Conservation (phyloP, 2,797 vertebrate genomes). For the Poeciliopsis infans region DNA sequence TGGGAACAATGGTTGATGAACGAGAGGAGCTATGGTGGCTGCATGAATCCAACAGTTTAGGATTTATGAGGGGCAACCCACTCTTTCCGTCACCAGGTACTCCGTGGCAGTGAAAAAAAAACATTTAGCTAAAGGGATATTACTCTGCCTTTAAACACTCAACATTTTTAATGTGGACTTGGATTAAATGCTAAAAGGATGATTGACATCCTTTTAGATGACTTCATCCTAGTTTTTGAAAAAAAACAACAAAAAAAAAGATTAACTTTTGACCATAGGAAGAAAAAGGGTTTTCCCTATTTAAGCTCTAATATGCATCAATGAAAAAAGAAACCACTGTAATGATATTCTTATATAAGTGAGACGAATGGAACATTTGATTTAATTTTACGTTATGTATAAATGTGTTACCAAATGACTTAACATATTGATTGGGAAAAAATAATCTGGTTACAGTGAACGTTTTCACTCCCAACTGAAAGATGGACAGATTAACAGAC, state of each 20-base stretch:
- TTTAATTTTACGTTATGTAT: background rate
- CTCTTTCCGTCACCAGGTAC: conserved; percentile 41
- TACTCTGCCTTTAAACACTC: conserved; percentile 10
- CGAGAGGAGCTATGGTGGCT: conserved; percentile 42
- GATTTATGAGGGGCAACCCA: conserved; percentile 53
- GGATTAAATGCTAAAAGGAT: conserved; percentile 17
- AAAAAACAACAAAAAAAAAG: background rate
- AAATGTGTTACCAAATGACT: background rate
- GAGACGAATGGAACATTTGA: background rate
- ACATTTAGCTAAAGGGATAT: conserved; percentile 32
- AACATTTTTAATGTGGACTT: background rate
- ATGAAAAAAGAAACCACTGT: background rate
- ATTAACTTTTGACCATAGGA: background rate
- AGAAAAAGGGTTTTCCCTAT: background rate
- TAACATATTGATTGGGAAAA: background rate
- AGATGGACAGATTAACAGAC: background rate
- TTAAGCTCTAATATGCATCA: background rate
- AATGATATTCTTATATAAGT: background rate
- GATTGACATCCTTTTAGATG: background rate
- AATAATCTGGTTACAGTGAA: background rate
- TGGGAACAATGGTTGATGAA: conserved; percentile 66
- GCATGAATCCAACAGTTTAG: conserved; percentile 46
- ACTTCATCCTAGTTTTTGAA: background rate
- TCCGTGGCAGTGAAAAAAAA: conserved; percentile 10
- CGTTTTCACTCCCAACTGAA: background rate